Percentiles rank a stretch among this genome's conserved stretches.
These are phyloP conservation scores for Muraenolepis orangiensis DNA, from an alignment of 2,797 vertebrate species.

Conservation along the genomic window DNA sequence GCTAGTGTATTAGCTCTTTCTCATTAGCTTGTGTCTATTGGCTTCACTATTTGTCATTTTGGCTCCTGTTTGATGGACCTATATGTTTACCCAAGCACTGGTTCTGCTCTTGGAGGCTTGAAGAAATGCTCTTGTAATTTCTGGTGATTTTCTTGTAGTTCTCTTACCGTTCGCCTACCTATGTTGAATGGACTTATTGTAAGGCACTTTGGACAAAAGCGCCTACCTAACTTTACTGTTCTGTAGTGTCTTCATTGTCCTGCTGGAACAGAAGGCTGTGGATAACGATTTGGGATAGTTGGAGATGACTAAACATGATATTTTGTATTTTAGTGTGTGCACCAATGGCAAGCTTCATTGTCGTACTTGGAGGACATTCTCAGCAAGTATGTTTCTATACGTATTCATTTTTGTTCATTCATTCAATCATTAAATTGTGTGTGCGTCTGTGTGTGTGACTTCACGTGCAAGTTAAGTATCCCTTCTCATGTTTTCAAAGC, in stretches of 20 bases:
- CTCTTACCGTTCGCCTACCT: no score
- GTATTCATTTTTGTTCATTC: neutral
- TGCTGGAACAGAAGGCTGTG: neutral
- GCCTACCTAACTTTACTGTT: no score
- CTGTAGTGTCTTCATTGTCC: neutral
- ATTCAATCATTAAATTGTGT: neutral
- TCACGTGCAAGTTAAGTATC: neutral
- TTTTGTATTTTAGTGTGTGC: slow-evolving; percentile 74
- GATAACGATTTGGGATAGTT: neutral
- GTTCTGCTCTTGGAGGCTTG: no score
- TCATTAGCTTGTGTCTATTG: no score
- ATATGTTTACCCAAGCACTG: no score
- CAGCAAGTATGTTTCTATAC: slow-evolving; percentile 60
- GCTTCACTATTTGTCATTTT: no score
- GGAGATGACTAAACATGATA: neutral
- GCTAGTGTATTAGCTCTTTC: no score
- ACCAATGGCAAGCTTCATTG: slow-evolving; percentile 82
- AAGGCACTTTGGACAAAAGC: no score
- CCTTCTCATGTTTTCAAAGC: slow-evolving; percentile 48
- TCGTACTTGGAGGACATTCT: slow-evolving; percentile 52
- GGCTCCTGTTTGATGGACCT: no score
- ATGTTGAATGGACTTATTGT: no score
- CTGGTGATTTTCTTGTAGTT: no score
- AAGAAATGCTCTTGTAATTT: no score
- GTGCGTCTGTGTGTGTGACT: slow-evolving; percentile 4